Evolutionary conservation across 2,888 invertebrate genomes (phyloP), one percentile per base, ranked within the genome.

Genomic region (Spilarctia lutea): DNA sequence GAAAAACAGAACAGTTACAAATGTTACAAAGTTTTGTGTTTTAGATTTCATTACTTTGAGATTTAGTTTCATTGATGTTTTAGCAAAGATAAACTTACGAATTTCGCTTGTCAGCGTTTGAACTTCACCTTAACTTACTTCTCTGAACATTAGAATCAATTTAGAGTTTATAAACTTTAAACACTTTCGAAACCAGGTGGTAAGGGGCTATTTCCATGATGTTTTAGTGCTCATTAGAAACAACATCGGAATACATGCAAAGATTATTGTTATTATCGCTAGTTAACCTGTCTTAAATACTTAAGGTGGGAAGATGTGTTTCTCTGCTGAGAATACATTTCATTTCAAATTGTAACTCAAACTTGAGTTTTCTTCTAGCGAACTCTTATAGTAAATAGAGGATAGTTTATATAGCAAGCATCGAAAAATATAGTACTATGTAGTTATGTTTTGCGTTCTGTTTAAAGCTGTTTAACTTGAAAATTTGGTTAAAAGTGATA

Each of bases 141-240:
- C 30, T 6, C 30, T 30, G 63, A 63, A 63, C 63, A 63, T 63
- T 63, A 63, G 30, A 63, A 60, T 39, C 60, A 27, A 56, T n/a
- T 70, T 60, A 60, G 39, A 39, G 70, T 35, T 56, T 27, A 60
- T 27, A 20, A 52, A 60, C n/a, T 70, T 70, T 39, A 35, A 60
- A 70, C 27, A 42, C 3, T 24, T 30, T 63, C 18, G 27, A 30
- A 63, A 63, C 30, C 63, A 63, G 30, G 63, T 63, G 63, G 0
- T 30, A 63, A 63, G 16, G 16, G 63, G 30, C 30, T 63, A 30
- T 56, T n/a, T 3, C 30, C 6, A 18, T 2, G 27, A 30, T 30
- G 18, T 27, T 60, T 27, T 60, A 60, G 60, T 60, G 60, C 30
- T 63, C 11, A 60, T 60, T 27, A 24, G n/a, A n/a, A n/a, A 56